Percentiles rank a stretch among this genome's conserved stretches.
phyloP scores from a whole-genome alignment of 1,140 invertebrate species.

The Lutraria rhynchaena region DNA sequence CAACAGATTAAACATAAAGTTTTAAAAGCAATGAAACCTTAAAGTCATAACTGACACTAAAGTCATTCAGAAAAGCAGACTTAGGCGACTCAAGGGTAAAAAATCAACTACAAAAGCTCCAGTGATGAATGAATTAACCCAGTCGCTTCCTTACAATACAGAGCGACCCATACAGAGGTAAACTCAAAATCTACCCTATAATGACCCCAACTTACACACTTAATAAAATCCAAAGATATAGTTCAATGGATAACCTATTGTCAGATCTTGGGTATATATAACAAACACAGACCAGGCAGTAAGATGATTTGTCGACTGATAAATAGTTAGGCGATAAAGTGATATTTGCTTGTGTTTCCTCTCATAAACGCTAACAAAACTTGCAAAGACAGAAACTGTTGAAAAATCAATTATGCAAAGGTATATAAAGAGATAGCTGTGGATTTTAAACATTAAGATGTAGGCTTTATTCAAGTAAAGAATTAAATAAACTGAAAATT shows the following conservation, averaged over 20 bases:
- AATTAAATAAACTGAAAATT: no score
- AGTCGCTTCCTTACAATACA: neutral
- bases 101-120: constrained; percentile 12
- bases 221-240: constrained; percentile 27
- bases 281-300: constrained; percentile 17
- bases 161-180: neutral
- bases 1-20: neutral
- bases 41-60: constrained; percentile 43
- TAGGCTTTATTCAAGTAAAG: no score
- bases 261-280: constrained; percentile 22
- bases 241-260: constrained; percentile 43
- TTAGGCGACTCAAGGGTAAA: constrained; percentile 11
- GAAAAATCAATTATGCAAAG: constrained; percentile 56
- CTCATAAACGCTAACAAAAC: constrained; percentile 44
- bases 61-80: neutral
- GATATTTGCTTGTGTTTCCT: constrained; percentile 52
- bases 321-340: constrained; percentile 56
- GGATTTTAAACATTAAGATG: neutral
- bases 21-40: constrained; percentile 21
- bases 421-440: constrained; percentile 24
- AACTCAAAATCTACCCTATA: constrained; percentile 32
- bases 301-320: constrained; percentile 50
- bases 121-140: neutral
- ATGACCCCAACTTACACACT: constrained; percentile 34
- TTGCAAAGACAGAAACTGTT: constrained; percentile 42